phyloP scores from a whole-genome alignment of 2,888 invertebrate genomes.

The Drosophila melanocephala region DNA sequence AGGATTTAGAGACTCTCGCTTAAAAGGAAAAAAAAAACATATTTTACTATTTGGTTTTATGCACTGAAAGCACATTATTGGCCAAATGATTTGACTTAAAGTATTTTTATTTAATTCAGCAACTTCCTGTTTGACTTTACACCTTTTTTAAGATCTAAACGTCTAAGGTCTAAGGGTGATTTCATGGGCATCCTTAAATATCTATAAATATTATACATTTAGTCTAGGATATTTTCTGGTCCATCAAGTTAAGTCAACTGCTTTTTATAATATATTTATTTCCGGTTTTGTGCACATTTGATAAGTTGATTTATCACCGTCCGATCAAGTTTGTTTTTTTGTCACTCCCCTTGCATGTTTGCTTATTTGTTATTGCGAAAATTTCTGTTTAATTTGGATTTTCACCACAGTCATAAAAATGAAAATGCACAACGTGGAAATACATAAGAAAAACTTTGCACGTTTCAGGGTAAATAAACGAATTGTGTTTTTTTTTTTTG shows the following conservation, averaged over 20 bases:
- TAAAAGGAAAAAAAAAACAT: conserved; percentile 4
- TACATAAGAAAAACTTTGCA: conserved; percentile 3
- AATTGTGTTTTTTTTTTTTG: conserved; percentile 12
- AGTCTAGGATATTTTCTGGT: not conserved
- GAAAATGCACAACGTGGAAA: conserved; percentile 3
- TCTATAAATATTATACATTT: not conserved
- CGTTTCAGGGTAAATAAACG: conserved; percentile 45
- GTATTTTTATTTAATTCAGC: not conserved
- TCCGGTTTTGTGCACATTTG: conserved; percentile 10
- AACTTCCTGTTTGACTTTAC: not conserved
- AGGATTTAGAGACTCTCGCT: not conserved
- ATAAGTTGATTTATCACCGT: conserved; percentile 17
- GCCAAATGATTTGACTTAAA: not conserved
- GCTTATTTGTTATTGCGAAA: conserved; percentile 55
- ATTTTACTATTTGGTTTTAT: not conserved
- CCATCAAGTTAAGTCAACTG: not conserved
- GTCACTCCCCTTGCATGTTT: conserved; percentile 34
- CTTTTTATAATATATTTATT: not conserved
- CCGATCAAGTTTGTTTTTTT: conserved; percentile 31
- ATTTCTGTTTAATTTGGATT: conserved; percentile 75
- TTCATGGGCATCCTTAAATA: not conserved
- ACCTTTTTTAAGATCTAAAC: fast-evolving
- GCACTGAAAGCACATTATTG: not conserved
- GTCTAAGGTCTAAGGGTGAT: not conserved
- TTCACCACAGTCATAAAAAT: conserved; percentile 28